Evolutionary conservation across 2,888 invertebrate genomes (phyloP), one percentile per base, ranked within the genome.

Genomic region (Trypoxylon attenuatum): DNA sequence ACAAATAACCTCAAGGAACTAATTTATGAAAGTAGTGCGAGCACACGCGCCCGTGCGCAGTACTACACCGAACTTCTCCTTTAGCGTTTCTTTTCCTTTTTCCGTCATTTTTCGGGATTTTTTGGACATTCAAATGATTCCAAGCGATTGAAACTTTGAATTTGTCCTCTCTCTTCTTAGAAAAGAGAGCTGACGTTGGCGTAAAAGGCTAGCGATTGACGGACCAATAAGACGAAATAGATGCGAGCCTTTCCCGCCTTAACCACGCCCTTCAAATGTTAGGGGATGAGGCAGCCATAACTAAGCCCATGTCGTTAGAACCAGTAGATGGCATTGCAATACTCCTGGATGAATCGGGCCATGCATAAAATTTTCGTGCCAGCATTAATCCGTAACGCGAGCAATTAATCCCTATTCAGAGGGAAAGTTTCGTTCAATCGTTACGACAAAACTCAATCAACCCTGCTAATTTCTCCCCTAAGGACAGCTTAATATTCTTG

Each of bases 261-360:
- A 76, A 72, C 84, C 84, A 86, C 87, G 86, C 87, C 87, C 83
- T 85, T n/a, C 82, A 66, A 73, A 46, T 71, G 63, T 70, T 66
- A 76, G 77, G 74, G 78, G 81, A 79, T 76, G 76, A 79, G 82
- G 84, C 87, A 84, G 86, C 87, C 86, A 87, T 86, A 86, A 86
- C 82, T 86, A 85, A 84, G 64, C 71, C 76, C 73, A 81, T 77
- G 71, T 80, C 76, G 79, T 82, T 80, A 76, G 80, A 73, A 73
- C 82, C 84, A 83, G 79, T 83, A 87, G 87, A 87, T 87, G 84
- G 84, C 86, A 82, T 79, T 82, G 79, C 79, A 73, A 78, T 78
- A 79, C 70, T 55, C n/a, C 59, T 19, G 33, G 54, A 55, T 43
- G 45, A 57, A 68, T 57, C 39, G 8, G 29, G 19, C 41, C 25